A percentile compares a stretch with the other conserved stretches of the same genome.
These are phyloP conservation scores for Eremophila alpestris DNA, from an alignment of 2,797 vertebrate genomes.

Conservation along the genomic window DNA sequence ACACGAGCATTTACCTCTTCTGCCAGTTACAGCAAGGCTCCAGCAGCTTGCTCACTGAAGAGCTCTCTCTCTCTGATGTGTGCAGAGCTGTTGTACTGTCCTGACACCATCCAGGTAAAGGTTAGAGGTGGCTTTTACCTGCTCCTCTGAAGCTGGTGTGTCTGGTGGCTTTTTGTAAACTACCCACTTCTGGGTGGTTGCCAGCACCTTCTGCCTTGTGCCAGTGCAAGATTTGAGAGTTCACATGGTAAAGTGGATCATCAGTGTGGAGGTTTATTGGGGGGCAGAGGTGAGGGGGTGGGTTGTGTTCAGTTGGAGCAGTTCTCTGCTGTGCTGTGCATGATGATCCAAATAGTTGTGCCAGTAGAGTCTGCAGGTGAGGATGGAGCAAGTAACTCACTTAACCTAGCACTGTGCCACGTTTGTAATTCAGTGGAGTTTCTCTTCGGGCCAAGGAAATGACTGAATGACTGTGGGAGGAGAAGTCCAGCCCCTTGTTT, in stretches of 20 bases:
- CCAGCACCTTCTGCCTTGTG: not conserved
- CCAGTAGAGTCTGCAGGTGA: not conserved
- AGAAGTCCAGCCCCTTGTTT: not conserved
- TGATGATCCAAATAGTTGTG: not conserved
- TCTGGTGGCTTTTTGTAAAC: not conserved
- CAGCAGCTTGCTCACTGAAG: accelerated
- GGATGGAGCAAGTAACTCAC: not conserved
- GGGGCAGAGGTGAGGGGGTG: not conserved
- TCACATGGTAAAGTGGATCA: accelerated
- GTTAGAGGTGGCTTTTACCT: not conserved
- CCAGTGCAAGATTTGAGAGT: not conserved
- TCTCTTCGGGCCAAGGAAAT: not conserved
- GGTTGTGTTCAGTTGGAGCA: not conserved
- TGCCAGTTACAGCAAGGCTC: not conserved
- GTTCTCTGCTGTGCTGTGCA: not conserved
- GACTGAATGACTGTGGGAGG: not conserved
- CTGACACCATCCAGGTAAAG: not conserved
- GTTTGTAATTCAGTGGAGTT: not conserved
- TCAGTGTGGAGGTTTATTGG: not conserved
- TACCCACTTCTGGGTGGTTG: not conserved
- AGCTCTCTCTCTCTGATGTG: not conserved
- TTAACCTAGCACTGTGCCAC: not conserved
- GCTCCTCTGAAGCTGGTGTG: not conserved
- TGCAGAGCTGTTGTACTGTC: not conserved
- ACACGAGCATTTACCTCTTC: not conserved